These are phyloP conservation scores for Frankliniella fusca DNA, from an alignment of 2,888 invertebrate species.

Conservation along the genomic window DNA sequence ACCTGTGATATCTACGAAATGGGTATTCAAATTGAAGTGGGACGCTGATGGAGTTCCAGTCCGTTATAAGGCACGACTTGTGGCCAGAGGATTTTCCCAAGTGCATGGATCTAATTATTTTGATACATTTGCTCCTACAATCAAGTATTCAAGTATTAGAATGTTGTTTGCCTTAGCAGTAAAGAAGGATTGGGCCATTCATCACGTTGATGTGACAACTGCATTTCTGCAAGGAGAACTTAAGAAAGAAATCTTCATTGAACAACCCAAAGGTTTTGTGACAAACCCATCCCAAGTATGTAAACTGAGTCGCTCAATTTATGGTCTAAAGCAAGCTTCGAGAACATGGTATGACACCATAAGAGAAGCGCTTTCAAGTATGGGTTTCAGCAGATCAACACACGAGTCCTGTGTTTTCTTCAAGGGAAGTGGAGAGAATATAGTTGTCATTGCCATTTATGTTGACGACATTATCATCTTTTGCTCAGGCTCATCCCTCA, in stretches of 20 bases:
- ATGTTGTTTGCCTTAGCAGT: constrained; percentile 39
- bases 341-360: constrained; percentile 36
- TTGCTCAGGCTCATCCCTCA: not conserved
- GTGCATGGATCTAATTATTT: constrained; percentile 39
- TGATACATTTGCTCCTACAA: constrained; percentile 41
- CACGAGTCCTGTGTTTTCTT: constrained; percentile 33
- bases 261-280: constrained; percentile 34
- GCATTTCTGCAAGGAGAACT: constrained; percentile 41
- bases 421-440: constrained; percentile 23
- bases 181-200: constrained; percentile 37
- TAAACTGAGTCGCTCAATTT: constrained; percentile 35
- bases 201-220: constrained; percentile 41
- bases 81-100: constrained; percentile 40
- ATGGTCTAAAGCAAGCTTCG: constrained; percentile 36
- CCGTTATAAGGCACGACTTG: constrained; percentile 38
- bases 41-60: constrained; percentile 36
- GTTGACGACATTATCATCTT: constrained; percentile 36
- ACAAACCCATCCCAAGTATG: constrained; percentile 32
- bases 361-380: constrained; percentile 27
- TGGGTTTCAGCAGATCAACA: constrained; percentile 32
- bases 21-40: constrained; percentile 39
- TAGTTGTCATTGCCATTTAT: constrained; percentile 33
- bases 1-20: constrained; percentile 35
- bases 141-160: constrained; percentile 38
- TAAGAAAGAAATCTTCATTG: constrained; percentile 40